Conservation (phyloP, 2,797 vertebrate species). For the Linurgus olivaceus region DNA sequence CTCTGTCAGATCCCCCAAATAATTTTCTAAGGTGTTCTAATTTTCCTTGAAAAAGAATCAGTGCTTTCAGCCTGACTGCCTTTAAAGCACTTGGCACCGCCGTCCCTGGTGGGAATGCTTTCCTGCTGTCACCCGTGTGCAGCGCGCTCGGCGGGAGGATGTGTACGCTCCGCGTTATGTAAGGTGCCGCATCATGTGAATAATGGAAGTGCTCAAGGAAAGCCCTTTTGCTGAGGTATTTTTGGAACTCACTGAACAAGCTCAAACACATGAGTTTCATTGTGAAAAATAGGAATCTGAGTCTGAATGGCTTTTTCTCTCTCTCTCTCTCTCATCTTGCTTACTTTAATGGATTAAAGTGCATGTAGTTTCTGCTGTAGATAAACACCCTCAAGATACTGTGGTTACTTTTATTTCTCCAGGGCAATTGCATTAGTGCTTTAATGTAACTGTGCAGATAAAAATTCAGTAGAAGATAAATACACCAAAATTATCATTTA, state of each 20-base stretch:
- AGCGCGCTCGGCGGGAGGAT: neutral
- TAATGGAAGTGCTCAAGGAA: conserved; percentile 67
- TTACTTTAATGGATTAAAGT: conserved; percentile 24
- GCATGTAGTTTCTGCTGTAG: neutral
- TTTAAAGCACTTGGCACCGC: neutral
- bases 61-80: neutral
- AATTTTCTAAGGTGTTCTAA: neutral
- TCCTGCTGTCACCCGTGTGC: neutral
- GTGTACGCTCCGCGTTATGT: neutral
- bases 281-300: conserved; percentile 38
- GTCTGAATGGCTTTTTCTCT: conserved; percentile 15
- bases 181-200: conserved; percentile 64
- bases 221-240: conserved; percentile 58
- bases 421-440: neutral
- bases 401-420: neutral
- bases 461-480: neutral
- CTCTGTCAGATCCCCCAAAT: neutral
- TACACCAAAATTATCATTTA: neutral
- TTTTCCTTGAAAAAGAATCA: neutral
- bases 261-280: conserved; percentile 33
- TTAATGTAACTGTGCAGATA: neutral
- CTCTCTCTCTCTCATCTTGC: neutral
- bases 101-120: neutral
- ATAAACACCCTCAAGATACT: neutral
- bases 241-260: neutral